Evolutionary conservation across 2,113 vertebrate genomes (phyloP).

Genomic region (Notothenia coriiceps): DNA sequence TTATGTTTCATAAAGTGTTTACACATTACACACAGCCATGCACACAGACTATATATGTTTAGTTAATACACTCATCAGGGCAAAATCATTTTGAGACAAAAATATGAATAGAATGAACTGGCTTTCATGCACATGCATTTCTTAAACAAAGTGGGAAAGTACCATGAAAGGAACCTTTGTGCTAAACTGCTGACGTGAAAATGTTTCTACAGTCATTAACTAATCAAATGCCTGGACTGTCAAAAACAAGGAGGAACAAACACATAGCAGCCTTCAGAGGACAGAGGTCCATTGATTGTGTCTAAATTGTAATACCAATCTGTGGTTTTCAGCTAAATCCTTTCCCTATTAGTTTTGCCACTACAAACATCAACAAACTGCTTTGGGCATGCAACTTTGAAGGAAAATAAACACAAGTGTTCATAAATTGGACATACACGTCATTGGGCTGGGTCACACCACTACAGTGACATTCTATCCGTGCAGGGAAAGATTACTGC

Average conservation of each 20-base stretch:
- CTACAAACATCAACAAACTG: slow-evolving; percentile 41
- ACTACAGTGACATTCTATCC: slow-evolving; percentile 28
- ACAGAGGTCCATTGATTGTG: slow-evolving; percentile 60
- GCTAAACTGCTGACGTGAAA: slow-evolving; percentile 3
- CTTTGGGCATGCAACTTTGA: not conserved
- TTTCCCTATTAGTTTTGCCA: slow-evolving; percentile 30
- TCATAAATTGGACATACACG: not conserved
- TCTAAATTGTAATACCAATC: slow-evolving; percentile 46
- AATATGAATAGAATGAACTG: slow-evolving; percentile 1
- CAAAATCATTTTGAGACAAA: not conserved
- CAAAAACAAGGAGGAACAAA: slow-evolving; percentile 51
- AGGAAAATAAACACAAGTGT: slow-evolving; percentile 7
- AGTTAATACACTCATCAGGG: not conserved
- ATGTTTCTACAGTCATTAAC: slow-evolving; percentile 30
- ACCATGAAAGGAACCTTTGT: slow-evolving; percentile 33
- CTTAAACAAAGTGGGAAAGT: slow-evolving; percentile 11
- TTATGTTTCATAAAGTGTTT: slow-evolving; percentile 66
- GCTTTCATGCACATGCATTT: not conserved
- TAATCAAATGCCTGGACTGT: slow-evolving; percentile 35
- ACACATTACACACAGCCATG: slow-evolving; percentile 47
- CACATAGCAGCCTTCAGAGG: slow-evolving; percentile 19
- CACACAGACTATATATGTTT: not conserved
- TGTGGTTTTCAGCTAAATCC: slow-evolving; percentile 40
- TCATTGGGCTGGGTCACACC: slow-evolving; percentile 51
- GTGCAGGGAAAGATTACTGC: slow-evolving; percentile 38